phyloP scores from a whole-genome alignment of 2,113 vertebrate genomes.

The Trematomus loennbergii region DNA sequence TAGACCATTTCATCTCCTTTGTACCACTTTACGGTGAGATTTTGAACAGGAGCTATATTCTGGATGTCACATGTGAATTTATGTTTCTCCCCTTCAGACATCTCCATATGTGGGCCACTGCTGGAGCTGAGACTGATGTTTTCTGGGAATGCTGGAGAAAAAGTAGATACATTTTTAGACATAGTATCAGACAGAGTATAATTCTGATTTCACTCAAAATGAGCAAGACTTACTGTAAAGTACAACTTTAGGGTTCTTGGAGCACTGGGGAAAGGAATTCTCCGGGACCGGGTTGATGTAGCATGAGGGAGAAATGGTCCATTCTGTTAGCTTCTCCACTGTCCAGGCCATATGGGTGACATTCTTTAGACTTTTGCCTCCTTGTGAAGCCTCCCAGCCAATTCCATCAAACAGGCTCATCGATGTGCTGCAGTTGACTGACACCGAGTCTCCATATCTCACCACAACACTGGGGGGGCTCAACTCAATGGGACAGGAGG shows the following conservation, averaged over 20 bases:
- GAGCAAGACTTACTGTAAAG: slow-evolving; percentile 78
- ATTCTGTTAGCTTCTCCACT: slow-evolving; percentile 22
- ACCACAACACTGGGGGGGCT: slow-evolving; percentile 59
- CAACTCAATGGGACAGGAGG: slow-evolving; percentile 67
- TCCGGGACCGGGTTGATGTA: fast-evolving
- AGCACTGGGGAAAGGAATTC: fast-evolving
- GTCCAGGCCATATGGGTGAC: slow-evolving; percentile 56
- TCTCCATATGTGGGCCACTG: background rate
- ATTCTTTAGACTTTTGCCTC: fast-evolving
- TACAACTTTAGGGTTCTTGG: fast-evolving
- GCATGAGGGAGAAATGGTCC: background rate
- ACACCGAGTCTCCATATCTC: slow-evolving; percentile 69
- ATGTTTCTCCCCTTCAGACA: slow-evolving; percentile 4
- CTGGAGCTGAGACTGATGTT: slow-evolving; percentile 54
- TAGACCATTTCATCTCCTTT: background rate
- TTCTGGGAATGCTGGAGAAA: slow-evolving; percentile 71
- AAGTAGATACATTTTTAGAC: background rate
- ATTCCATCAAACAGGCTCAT: background rate
- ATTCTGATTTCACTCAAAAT: background rate
- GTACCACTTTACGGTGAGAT: slow-evolving; percentile 62
- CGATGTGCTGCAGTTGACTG: slow-evolving; percentile 67
- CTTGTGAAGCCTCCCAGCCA: slow-evolving; percentile 54
- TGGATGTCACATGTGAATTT: slow-evolving; percentile 64
- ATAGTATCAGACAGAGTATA: background rate
- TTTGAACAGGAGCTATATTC: slow-evolving; percentile 36